Percentiles rank a stretch among this genome's conserved stretches.
phyloP scores from a whole-genome alignment of 2,113 vertebrate species.

The Lophius piscatorius region DNA sequence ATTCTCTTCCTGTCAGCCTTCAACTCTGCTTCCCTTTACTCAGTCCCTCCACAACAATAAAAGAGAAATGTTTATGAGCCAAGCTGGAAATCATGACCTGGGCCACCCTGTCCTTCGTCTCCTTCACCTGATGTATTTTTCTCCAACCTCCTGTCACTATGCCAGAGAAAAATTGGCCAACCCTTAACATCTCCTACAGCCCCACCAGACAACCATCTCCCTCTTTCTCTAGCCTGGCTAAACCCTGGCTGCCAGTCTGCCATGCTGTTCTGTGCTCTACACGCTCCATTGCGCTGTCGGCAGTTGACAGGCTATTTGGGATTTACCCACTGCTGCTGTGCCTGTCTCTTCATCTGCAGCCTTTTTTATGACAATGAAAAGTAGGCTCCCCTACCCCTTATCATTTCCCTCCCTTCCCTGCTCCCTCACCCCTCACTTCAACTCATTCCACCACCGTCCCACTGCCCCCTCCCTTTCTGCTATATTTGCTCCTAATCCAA shows the following conservation, averaged over 20 bases:
- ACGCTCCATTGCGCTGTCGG: conserved; percentile 78
- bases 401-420: conserved; percentile 32
- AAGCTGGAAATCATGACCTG: conserved; percentile 62
- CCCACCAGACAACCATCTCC: conserved; percentile 59
- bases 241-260: conserved; percentile 68
- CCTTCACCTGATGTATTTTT: conserved; percentile 61
- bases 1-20: conserved; percentile 60
- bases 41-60: conserved; percentile 44
- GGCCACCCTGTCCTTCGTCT: conserved; percentile 57
- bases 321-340: conserved; percentile 78
- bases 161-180: conserved; percentile 70
- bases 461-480: conserved; percentile 21
- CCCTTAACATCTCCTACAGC: conserved; percentile 67
- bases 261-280: conserved; percentile 64
- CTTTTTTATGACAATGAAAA: conserved; percentile 73
- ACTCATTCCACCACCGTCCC: conserved; percentile 55
- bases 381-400: conserved; percentile 59
- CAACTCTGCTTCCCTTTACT: conserved; percentile 32
- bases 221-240: conserved; percentile 49
- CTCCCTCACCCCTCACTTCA: conserved; percentile 56
- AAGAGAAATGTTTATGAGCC: conserved; percentile 66
- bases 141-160: conserved; percentile 65
- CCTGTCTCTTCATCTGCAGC: conserved; percentile 78
- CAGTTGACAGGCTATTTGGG: conserved; percentile 83
- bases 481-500: conserved; percentile 74